Conservation (phyloP, 2,888 invertebrate species). For the Microplitis deprimator region DNA sequence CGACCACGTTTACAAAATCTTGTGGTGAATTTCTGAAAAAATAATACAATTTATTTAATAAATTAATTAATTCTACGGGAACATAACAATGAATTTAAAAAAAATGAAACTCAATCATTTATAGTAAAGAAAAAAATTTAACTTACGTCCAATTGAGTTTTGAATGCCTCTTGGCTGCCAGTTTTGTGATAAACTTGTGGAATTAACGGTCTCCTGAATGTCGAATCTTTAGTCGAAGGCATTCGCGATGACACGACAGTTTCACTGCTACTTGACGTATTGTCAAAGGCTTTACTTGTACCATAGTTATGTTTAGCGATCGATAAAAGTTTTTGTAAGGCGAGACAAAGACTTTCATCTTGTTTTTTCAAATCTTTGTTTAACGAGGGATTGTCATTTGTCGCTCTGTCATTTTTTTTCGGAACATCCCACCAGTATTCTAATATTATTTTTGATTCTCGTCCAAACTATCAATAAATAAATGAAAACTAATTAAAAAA, state of each 20-base stretch:
- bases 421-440: slow-evolving; percentile 86
- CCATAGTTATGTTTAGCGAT: slow-evolving; percentile 71
- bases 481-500: slow-evolving; percentile 16
- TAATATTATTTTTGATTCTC: slow-evolving; percentile 81
- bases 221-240: slow-evolving; percentile 66
- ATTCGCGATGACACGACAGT: slow-evolving; percentile 68
- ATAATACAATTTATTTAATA: slow-evolving; percentile 64
- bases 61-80: no score
- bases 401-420: slow-evolving; percentile 26
- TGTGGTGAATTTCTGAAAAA: slow-evolving; percentile 70
- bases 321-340: slow-evolving; percentile 70
- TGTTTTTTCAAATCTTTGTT: slow-evolving; percentile 42
- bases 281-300: slow-evolving; percentile 69
- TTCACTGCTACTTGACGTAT: slow-evolving; percentile 66
- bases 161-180: slow-evolving; percentile 68
- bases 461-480: slow-evolving; percentile 75
- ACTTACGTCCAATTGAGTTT: slow-evolving; percentile 72
- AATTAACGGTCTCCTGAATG: slow-evolving; percentile 67
- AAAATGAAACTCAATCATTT: no score
- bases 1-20: slow-evolving; percentile 71
- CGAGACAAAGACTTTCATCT: slow-evolving; percentile 62
- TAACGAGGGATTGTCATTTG: slow-evolving; percentile 40
- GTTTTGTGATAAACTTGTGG: slow-evolving; percentile 67
- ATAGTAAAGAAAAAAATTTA: slow-evolving; percentile 6
- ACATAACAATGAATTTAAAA: no score